Evolutionary conservation across 2,888 invertebrate species (phyloP).

Genomic region (Cactoblastis cactorum): DNA sequence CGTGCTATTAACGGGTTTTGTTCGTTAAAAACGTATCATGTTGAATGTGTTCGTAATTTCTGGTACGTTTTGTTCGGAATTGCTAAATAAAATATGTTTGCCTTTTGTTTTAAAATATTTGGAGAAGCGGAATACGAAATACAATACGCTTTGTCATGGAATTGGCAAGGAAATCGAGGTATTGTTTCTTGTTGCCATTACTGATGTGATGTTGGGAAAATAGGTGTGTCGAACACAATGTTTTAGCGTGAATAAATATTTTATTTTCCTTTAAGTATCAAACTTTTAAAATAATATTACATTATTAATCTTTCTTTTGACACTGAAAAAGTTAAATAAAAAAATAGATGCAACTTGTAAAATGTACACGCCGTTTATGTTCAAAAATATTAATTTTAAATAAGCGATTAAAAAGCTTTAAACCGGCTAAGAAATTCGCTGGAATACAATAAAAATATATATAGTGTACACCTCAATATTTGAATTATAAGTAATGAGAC

Average conservation of each 20-base stretch:
- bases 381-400: no score
- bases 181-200: background rate
- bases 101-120: constrained; percentile 5
- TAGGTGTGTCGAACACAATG: background rate
- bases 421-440: no score
- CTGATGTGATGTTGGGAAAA: background rate
- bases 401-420: no score
- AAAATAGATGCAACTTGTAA: no score
- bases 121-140: background rate
- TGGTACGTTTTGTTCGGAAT: background rate
- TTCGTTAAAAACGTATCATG: constrained; percentile 27
- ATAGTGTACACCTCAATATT: no score
- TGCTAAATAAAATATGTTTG: constrained; percentile 5
- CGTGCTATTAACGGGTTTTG: constrained; percentile 32
- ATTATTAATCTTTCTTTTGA: no score
- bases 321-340: no score
- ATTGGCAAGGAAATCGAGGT: constrained; percentile 7
- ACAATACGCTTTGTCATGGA: constrained; percentile 10
- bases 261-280: no score
- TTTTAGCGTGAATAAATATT: background rate
- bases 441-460: no score
- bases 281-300: no score
- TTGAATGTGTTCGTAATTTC: constrained; percentile 5
- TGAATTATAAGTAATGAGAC: no score
- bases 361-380: no score